Evolutionary conservation across 2,888 invertebrate genomes (phyloP).

Genomic region (Cerastis leucographa): DNA sequence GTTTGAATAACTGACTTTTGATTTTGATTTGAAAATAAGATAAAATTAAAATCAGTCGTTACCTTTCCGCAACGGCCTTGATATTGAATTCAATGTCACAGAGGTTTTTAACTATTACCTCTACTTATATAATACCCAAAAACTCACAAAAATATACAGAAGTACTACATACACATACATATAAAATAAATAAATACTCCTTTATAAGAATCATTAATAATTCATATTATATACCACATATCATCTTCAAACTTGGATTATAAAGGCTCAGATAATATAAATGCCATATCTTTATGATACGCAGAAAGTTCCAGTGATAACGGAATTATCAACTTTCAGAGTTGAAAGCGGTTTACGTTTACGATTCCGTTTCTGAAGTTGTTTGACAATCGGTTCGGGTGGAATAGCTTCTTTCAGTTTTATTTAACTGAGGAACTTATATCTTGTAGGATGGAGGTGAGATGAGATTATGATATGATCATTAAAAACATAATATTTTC

Average conservation of each 20-base stretch:
- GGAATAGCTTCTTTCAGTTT: constrained; percentile 27
- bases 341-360: constrained; percentile 46
- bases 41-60: neutral
- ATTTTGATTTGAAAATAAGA: no score
- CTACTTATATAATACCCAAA: neutral
- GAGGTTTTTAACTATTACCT: neutral
- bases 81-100: neutral
- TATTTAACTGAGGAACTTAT: constrained; percentile 8
- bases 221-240: neutral
- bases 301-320: constrained; percentile 57
- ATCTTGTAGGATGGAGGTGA: neutral
- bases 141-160: neutral
- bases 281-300: constrained; percentile 63
- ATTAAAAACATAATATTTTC: no score
- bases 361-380: constrained; percentile 19
- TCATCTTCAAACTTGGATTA: constrained; percentile 36
- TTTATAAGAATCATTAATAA: constrained; percentile 1
- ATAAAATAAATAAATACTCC: neutral
- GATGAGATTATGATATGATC: neutral
- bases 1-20: no score
- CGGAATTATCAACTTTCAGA: constrained; percentile 46
- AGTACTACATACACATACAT: no score
- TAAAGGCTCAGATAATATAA: constrained; percentile 45
- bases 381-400: neutral
- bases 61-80: neutral